Evolutionary conservation across 2,113 vertebrate species (phyloP).

Genomic region (Neotoma lepida): DNA sequence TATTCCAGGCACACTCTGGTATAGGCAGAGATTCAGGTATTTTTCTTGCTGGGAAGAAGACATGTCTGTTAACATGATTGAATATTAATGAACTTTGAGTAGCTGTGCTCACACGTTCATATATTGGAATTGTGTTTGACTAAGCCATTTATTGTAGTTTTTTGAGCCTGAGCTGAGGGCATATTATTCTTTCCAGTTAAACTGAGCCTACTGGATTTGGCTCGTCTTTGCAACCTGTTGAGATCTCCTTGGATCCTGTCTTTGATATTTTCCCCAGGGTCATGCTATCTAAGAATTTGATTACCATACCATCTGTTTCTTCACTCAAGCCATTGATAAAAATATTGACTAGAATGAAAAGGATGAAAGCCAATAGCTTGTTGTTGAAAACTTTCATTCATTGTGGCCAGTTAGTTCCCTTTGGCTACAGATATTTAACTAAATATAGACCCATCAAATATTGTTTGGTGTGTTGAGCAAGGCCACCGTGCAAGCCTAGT

Average conservation of each 20-base stretch:
- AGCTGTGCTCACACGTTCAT: background rate
- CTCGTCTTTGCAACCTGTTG: conserved; percentile 6
- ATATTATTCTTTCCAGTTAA: background rate
- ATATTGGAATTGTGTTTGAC: background rate
- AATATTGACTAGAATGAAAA: background rate
- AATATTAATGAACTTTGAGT: background rate
- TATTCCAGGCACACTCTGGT: background rate
- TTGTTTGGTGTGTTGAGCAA: background rate
- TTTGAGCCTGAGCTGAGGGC: background rate
- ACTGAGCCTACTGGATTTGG: background rate
- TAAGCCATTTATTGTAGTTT: background rate
- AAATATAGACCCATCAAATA: background rate
- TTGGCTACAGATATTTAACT: background rate
- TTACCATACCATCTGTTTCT: conserved; percentile 52
- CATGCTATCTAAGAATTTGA: conserved; percentile 44
- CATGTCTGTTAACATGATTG: background rate
- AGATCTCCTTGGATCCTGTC: conserved; percentile 35
- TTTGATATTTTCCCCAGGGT: conserved; percentile 43
- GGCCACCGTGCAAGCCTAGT: background rate
- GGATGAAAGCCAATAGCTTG: background rate
- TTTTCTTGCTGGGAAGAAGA: background rate
- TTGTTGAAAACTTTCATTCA: background rate
- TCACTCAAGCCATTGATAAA: conserved; percentile 50
- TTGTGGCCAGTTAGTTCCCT: background rate
- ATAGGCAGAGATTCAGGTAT: background rate